Base-by-base conservation (phyloP, 2,888 invertebrate species). In the Melanargia galathea region DNA sequence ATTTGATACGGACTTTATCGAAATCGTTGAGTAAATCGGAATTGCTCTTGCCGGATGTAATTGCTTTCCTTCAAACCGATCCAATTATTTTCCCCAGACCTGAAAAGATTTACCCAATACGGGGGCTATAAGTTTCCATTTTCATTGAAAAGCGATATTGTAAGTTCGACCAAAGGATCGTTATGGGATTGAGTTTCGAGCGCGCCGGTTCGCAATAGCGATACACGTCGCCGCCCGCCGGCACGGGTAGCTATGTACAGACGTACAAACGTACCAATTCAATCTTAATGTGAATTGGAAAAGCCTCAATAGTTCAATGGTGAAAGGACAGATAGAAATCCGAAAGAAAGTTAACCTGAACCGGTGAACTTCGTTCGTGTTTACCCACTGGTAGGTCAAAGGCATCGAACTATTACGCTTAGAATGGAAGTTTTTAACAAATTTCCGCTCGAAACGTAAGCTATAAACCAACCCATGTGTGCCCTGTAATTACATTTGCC, bases 21-120 rank as follows among this genome's bases (percentile, higher is more conserved):
- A 83, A 86, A 86, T 82, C 79, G 82, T 74, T 80, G 79, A 84
- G 83, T 83, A 83, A 83, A 85, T 83, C 82, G 84, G 77, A 83
- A 86, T 83, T 80, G 84, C 79, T 83, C 80, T 83, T 81, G 77
- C 78, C 80, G 79, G 79, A 79, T 86, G 87, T 88, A 87, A 88
- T 88, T 88, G 88, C 83, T 87, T 86, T 82, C 82, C 81, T 80
- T 84, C 83, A 83, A n/a, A 85, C 81, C 83, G 80, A 86, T 84
- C 86, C 87, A 88, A 89, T 89, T 88, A 88, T 87, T 87, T 88
- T 86, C 86, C 80, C 84, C 84, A 87, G 82, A 81, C 86, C 80
- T 84, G 80, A 80, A 86, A 86, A 86, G 86, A 84, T 86, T 84
- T 83, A 70, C 71, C 71, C 64, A 68, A 68, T 67, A 66, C 69